Evolutionary conservation across 2,113 vertebrate species (phyloP), one percentile per base, ranked within the genome.

Genomic region (Neotoma lepida): DNA sequence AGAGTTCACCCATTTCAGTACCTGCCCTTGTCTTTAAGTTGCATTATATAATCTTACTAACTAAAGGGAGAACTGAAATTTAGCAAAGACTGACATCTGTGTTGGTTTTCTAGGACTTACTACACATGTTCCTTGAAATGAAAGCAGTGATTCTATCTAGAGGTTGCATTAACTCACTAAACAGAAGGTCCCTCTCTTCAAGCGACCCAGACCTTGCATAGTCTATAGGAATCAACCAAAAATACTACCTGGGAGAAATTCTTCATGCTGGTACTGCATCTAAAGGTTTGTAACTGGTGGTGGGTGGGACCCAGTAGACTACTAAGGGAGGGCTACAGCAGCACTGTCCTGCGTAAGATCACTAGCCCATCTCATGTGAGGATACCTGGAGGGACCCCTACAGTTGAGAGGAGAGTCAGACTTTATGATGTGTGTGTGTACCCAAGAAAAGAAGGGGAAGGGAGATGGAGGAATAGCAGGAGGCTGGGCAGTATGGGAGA

Each of bases 81-180:
- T 0, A 8, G 66, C 71, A 92, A 64, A 28, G 68, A 93, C 70
- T 44, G 12, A 33, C 4, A 89, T n/a, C 15, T 49, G 33, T 51
- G 46, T 39, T 88, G 54, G 81, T 85, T 76, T 89, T 92, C 81
- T 76, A 94, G 85, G 46, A 86, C 86, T 95, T 92, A 86, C 64
- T n/a, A 39, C 6, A 51, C 6, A 0, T 4, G 13, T 82, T 94
- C 88, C 22, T 77, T 90, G 49, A 54, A 58, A 87, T 49, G n/a
- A 96, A 78, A 58, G 39, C 6, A 68, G 9, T 2, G 39, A 20
- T 26, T 78, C 30, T 70, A 5, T 41, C 49, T 9, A 10, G 0
- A 64, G 73, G 58, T 2, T 63, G 66, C 41, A 63, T 76, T 51
- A 51, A 41, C 30, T n/a, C 71, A 49, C 18, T 81, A n/a, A 77